phyloP scores from a whole-genome alignment of 2,888 invertebrate genomes.

The Rhagophthalmus giganteus region DNA sequence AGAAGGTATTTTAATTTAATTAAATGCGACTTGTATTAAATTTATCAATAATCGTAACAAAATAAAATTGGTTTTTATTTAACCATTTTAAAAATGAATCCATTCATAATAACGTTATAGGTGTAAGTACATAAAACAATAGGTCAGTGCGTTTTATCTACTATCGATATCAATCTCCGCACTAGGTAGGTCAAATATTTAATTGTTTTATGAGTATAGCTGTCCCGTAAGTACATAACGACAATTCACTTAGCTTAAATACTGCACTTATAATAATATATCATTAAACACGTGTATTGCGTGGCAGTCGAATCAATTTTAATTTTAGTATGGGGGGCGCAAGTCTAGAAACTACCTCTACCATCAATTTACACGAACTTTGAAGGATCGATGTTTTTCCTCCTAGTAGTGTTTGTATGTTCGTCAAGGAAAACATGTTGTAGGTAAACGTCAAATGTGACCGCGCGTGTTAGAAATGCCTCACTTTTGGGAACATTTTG shows the following conservation, averaged over 20 bases:
- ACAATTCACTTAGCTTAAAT: slow-evolving; percentile 6
- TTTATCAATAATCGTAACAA: too few species aligned
- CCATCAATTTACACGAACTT: slow-evolving; percentile 27
- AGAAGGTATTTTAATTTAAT: too few species aligned
- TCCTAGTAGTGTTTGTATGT: slow-evolving; percentile 14
- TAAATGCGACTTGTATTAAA: too few species aligned
- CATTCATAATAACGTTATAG: too few species aligned
- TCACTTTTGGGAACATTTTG: slow-evolving; percentile 65
- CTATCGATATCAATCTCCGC: too few species aligned
- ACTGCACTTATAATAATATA: slow-evolving; percentile 17
- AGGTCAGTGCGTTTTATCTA: too few species aligned
- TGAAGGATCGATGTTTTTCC: slow-evolving; percentile 28
- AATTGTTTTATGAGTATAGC: neutral
- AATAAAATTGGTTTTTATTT: too few species aligned
- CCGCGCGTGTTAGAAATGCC: slow-evolving; percentile 16
- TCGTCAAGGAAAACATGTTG: slow-evolving; percentile 8
- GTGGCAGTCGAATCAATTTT: slow-evolving; percentile 25
- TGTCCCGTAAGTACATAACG: slow-evolving; percentile 5
- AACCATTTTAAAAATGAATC: too few species aligned
- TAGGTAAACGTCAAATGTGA: too few species aligned
- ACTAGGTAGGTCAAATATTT: too few species aligned
- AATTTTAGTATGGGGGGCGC: slow-evolving; percentile 27
- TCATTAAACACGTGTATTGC: slow-evolving; percentile 19
- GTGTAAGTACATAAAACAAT: too few species aligned
- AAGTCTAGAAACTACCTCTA: slow-evolving; percentile 28